Evolutionary conservation across 2,797 vertebrate genomes (phyloP), one percentile per base, ranked within the genome.

Genomic region (Myiotriccus ornatus): DNA sequence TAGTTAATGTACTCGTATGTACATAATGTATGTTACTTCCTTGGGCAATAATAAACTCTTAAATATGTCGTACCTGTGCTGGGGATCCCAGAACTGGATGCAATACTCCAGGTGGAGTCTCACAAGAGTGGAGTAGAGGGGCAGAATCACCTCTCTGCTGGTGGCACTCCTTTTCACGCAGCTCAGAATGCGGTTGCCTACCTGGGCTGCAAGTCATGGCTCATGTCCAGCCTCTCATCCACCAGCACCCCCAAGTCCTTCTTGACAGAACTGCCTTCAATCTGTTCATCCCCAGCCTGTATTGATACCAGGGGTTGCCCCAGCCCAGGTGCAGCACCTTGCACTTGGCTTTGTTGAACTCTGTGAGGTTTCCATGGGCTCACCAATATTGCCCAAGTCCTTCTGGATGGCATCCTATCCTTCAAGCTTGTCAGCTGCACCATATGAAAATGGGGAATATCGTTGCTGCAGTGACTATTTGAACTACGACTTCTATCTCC

Each of bases 291-390:
- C 13, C 34, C 21, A 39, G 13, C 30, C 52, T 65, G n/a, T 46
- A 20, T 1, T 32, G 30, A 25, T 20, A 22, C 12, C 0, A 0
- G 16, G 28, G 2, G 1, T 25, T 83, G 44, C 23, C 44, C 69
- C 34, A 52, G 0, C 5, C 13, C 25, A 9, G 25, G 34, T 27
- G 30, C 34, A 44, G 27, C 32, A 16, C 25, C 65, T 35, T 27
- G 22, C 13, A 7, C 39, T 28, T 24, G 34, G 34, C 22, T 65
- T n/a, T 47, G 30, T 7, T 24, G 34, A 15, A 17, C 1, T 2
- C 9, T 25, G 6, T 10, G 80, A 53, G 3, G 15, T 84, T 41
- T 47, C 52, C 30, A 2, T 11, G 39, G 34, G 3, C 3, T 0
- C 1, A 15, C 1, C 32, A 53, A 20, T 41, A 60, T 20, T 47